Conservation (phyloP, 2,888 invertebrate species). For the Ophraella communa region DNA sequence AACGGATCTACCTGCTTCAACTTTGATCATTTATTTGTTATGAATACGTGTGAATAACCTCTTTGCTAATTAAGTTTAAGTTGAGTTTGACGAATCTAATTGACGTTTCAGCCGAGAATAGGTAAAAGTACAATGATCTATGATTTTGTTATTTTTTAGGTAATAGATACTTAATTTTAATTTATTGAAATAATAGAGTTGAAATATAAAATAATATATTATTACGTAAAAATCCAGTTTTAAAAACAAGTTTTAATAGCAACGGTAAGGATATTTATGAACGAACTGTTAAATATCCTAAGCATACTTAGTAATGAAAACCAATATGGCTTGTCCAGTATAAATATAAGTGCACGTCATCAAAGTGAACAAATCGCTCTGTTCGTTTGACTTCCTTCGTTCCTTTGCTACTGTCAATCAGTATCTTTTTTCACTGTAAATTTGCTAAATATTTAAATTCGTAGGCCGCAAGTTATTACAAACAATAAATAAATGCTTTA, state of each 20-base stretch:
- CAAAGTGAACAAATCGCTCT: too few species aligned
- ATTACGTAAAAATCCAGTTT: neutral
- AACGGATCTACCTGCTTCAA: neutral
- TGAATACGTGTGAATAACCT: conserved; percentile 11
- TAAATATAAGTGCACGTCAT: too few species aligned
- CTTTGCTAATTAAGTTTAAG: conserved; percentile 3
- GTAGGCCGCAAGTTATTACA: too few species aligned
- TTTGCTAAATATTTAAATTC: too few species aligned
- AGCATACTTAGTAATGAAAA: too few species aligned
- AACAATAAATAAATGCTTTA: too few species aligned
- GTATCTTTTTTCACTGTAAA: too few species aligned
- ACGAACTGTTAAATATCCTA: neutral
- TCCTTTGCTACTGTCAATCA: too few species aligned
- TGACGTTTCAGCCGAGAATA: neutral
- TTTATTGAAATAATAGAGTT: neutral
- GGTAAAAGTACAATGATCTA: conserved; percentile 12
- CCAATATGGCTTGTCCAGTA: too few species aligned
- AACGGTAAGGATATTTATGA: neutral
- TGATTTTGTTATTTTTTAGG: neutral
- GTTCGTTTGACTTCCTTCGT: too few species aligned
- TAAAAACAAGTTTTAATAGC: neutral
- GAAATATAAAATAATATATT: neutral
- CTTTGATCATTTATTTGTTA: neutral
- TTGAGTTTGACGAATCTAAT: conserved; percentile 10
- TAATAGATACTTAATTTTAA: neutral